phyloP scores from a whole-genome alignment of 2,113 vertebrate species.

The Limanda limanda region DNA sequence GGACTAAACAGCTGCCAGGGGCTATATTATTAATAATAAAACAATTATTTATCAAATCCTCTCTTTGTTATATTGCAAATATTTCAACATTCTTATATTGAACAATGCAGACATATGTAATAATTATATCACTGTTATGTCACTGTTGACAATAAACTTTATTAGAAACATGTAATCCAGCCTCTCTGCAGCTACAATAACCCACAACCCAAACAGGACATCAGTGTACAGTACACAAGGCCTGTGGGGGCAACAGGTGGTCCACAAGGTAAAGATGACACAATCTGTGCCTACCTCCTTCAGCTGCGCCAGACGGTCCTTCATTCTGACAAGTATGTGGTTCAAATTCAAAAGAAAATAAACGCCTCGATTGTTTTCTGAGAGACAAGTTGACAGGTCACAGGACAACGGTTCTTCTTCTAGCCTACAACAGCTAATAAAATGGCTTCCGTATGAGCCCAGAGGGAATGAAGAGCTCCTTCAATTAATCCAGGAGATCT shows the following conservation, averaged over 20 bases:
- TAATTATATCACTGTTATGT: too few relatives aligned
- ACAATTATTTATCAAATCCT: background rate
- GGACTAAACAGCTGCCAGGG: too few relatives aligned
- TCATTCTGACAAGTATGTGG: slow-evolving; percentile 82
- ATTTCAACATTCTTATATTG: background rate
- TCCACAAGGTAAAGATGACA: background rate
- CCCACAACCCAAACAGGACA: background rate
- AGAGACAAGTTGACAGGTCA: background rate
- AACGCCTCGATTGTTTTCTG: too few relatives aligned
- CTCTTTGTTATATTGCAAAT: background rate
- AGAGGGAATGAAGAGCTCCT: slow-evolving; percentile 14
- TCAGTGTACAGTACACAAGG: background rate
- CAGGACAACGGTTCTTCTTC: background rate
- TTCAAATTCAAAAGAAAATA: background rate
- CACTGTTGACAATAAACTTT: background rate
- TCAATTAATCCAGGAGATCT: slow-evolving; percentile 2
- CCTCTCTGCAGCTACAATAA: background rate
- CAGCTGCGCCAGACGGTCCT: slow-evolving; percentile 94
- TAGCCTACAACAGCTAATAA: slow-evolving; percentile 21
- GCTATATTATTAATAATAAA: too few relatives aligned
- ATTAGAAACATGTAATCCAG: background rate
- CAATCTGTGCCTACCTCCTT: slow-evolving; percentile 86
- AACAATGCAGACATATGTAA: background rate
- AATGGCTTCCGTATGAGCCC: slow-evolving; percentile 37
- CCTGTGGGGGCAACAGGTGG: background rate